Evolutionary conservation across 2,888 invertebrate species (phyloP), one percentile per base, ranked within the genome.

Genomic region (Strigamia crassipes): DNA sequence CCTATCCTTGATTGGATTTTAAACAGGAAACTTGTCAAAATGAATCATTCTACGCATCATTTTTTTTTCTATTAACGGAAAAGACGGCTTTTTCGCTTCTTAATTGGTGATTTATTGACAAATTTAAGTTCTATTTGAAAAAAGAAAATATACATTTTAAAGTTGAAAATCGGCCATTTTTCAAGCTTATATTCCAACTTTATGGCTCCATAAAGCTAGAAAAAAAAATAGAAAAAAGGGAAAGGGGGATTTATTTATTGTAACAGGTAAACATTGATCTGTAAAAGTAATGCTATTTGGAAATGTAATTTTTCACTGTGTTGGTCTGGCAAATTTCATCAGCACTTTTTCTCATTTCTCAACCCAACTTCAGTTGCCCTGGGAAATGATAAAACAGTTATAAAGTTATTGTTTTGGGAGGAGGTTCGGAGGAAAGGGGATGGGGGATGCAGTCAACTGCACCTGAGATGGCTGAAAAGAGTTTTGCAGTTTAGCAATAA

Each of bases 341-440:
- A n/a, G 61, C 42, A 42, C 42, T 61, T 61, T 61, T 61, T 61
- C 61, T 61, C 61, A 61, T 61, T 61, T 61, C 61, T 61, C 61
- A 42, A 15, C 42, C 12, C n/a, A 61, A 18, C 61, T 21, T 18
- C 34, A 34, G 61, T 23, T 61, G 61, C 61, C 21, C 61, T 61
- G 61, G 61, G 61, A 61, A 61, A 61, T 61, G 61, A 61, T 61
- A 61, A 61, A 61, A 18, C 61, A 61, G 61, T 61, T 61, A 61
- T 18, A 18, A 61, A 61, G 61, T 61, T 61, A 15, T 10, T 42
- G 42, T 42, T 12, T 42, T 42, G 42, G 42, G 42, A 42, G 10
- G 61, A n/a, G 61, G 61, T 18, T 61, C 61, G 4, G 51, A 51
- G 10, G 51, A 51, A 51, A n/a, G n/a, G n/a, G 51, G 10, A 51